Evolutionary conservation across 2,797 vertebrate species (phyloP), one percentile per base, ranked within the genome.

Genomic region (Hippoglossus hippoglossus): DNA sequence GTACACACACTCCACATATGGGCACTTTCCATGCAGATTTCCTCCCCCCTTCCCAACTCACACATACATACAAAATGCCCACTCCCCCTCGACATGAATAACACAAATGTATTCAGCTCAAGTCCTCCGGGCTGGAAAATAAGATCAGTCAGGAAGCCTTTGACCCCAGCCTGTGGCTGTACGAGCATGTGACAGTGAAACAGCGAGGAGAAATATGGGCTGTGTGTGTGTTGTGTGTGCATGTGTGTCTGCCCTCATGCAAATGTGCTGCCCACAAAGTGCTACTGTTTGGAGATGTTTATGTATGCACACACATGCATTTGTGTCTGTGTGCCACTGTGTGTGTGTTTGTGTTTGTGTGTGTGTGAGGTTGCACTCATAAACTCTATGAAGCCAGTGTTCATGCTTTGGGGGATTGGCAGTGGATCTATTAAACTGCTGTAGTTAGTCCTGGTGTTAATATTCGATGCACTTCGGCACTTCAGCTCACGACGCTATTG

Each of bases 81-180:
- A 80, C 68, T 69, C 70, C 63, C 69, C 53, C 61, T 73, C 28
- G 64, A 85, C 85, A 86, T 84, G 83, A 92, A 91, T 88, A 88
- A 88, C 82, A 89, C 78, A 90, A 92, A 93, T 91, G 71, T 88
- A 92, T 94, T 91, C 88, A 75, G 79, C 75, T 65, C 62, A 78
- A 91, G 85, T 86, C 85, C 89, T 90, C 69, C 47, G 83, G 92
- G 86, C 87, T 91, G 87, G 90, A 93, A 93, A 94, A 94, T 92
- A 86, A 91, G 87, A 94, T 94, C 92, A 92, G 90, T 87, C 86
- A 91, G 91, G 83, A 79, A 91, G 84, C 81, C 85, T 90, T 79
- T 93, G 93, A 95, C 92, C 92, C 90, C 72, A 49, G 88, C 87
- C 87, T 66, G 65, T 84, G 85, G 86, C 84, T 91, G 83, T 87